Evolutionary conservation across 2,113 vertebrate species (phyloP).

Genomic region (Myocastor coypus): DNA sequence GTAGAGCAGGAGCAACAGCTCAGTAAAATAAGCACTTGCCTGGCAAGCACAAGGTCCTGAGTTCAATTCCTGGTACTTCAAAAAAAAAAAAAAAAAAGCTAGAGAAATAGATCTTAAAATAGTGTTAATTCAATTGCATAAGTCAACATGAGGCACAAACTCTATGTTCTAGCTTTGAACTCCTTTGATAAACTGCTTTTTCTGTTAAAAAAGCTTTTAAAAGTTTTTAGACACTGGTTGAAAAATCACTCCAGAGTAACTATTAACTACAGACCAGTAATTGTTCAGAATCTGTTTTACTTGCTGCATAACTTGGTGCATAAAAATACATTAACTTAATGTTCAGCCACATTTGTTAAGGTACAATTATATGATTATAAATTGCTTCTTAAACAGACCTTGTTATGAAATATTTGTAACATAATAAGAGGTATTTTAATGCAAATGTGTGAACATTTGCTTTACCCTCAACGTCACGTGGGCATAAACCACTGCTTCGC

Average conservation of each 20-base stretch:
- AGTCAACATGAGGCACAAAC: background rate
- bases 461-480: background rate
- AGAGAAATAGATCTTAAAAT: background rate
- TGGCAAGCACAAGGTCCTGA: too few relatives aligned
- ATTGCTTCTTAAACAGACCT: slow-evolving; percentile 7
- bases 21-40: too few relatives aligned
- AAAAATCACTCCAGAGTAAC: slow-evolving; percentile 19
- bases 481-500: slow-evolving; percentile 15
- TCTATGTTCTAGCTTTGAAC: background rate
- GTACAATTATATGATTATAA: slow-evolving; percentile 30
- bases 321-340: slow-evolving; percentile 48
- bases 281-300: slow-evolving; percentile 45
- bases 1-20: background rate
- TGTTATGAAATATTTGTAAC: slow-evolving; percentile 31
- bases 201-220: background rate
- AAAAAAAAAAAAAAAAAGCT: background rate
- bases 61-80: too few relatives aligned
- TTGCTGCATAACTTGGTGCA: slow-evolving; percentile 12
- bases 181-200: background rate
- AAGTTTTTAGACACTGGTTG: slow-evolving; percentile 13
- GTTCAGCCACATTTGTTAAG: background rate
- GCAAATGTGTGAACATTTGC: background rate
- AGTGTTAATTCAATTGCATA: background rate
- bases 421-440: background rate
- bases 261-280: slow-evolving; percentile 1